Evolutionary conservation across 1,140 invertebrate genomes (phyloP), one percentile per base, ranked within the genome.

Genomic region (Drosophila tani): DNA sequence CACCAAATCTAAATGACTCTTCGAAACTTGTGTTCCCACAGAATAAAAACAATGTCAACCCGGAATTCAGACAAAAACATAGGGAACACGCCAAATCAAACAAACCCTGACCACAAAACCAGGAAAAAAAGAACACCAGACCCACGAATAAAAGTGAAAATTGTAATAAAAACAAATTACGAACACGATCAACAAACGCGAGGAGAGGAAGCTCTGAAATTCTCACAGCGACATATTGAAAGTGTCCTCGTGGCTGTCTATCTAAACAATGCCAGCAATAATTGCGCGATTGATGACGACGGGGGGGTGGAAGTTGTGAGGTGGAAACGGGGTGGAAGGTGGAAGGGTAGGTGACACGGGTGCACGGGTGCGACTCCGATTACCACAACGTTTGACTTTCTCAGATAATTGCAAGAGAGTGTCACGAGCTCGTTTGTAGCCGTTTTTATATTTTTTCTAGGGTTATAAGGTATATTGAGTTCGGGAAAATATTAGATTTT

Each of bases 151-250:
- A 78, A 80, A 78, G 85, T 90, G 84, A 78, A 87, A 87, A 87
- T 87, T 87, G 81, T 87, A 90, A 90, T 87, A 69, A 90, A 90
- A 87, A 87, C 84, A 87, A 87, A 87, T 87, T 87, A 90, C 65
- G 27, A 70, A 70, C 84, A 83, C 67, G 76, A 77, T 83, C 47
- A 49, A 62, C 40, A 56, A 70, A 47, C 21, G 41, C 12, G 65
- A 58, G 47, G n/a, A 24, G 47, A 63, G 29, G 50, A 70, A 57
- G 45, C 53, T n/a, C 53, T 55, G 53, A 66, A 70, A 77, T 71
- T 79, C 68, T 56, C 55, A 70, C 67, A 66, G 56, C 63, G 56
- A 62, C 85, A 88, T 88, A 90, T 90, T 91, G 85, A 70, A 68
- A 43, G 73, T 75, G 76, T 81, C 85, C 80, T 67, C 77, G 68